Base-by-base conservation (phyloP, 2,888 invertebrate species). In the Pharmacophagus antenor region DNA sequence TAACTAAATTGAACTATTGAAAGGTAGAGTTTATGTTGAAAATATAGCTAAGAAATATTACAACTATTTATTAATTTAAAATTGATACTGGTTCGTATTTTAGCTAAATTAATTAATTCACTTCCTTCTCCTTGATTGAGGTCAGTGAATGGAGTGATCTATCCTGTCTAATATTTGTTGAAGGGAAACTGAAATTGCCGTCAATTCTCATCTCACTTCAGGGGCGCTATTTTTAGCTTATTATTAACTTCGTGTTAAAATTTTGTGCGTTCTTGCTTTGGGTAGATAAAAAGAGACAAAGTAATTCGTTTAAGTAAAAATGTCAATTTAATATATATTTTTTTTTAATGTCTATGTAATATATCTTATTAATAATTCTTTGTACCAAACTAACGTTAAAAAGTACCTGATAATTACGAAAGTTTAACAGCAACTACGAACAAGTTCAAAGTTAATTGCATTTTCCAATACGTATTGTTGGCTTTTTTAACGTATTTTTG, bases 201-300 rank as follows among this genome's bases (percentile, higher is more conserved):
- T 54, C 18, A 25, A 54, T 54, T 44, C 27, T 46, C 25, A 25
- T 54, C 54, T 54, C 17, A 22, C 44, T 50, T 46, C 51, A 42
- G 21, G 61, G 23, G 67, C 31, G 52, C 48, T 18, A 49, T 50
- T 25, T 44, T 25, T 53, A 46, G 41, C 10, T 21, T 2, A 47
- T 20, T 20, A 20, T 47, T 18, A 47, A 22, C 10, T 47, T 47
- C 15, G n/a, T 22, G 10, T 47, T 22, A 47, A 4, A 20, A 21
- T 47, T 47, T 22, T 22, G 47, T 15, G 37, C n/a, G n/a, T n/a
- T n/a, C n/a, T n/a, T n/a, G n/a, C n/a, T n/a, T n/a, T n/a, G n/a
- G n/a, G n/a, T n/a, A n/a, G n/a, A n/a, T n/a, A n/a, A n/a, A n/a
- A n/a, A n/a, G n/a, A n/a, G n/a, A n/a, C n/a, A n/a, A n/a, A n/a